Evolutionary conservation across 2,113 vertebrate genomes (phyloP), one percentile per base, ranked within the genome.

Genomic region (Turnix velox): DNA sequence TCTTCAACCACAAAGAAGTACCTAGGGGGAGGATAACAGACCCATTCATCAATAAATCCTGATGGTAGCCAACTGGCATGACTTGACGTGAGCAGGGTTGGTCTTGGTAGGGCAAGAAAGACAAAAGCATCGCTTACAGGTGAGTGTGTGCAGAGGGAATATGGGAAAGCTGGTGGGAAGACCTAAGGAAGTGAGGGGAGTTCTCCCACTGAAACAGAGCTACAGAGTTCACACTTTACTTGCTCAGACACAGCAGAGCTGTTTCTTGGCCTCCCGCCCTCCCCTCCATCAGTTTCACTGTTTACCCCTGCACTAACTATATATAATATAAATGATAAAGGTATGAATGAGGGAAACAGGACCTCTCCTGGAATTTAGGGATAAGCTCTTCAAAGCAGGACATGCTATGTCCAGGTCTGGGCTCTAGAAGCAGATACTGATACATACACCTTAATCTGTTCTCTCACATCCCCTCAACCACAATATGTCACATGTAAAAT

Each of bases 1-100:
- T 99, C 99, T 90, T 99, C 99, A 80, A 99, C 99, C 97, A 99
- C 98, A 89, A 99, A 99, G 97, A 99, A 99, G 94, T 99, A 99
- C 97, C 99, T 99, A 93, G 14, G 39, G 35, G 57, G 72, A 88
- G 45, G 71, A 37, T 43, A 71, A 75, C 33, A 94, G 55, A 80
- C 7, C 27, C 25, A n/a, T 30, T 30, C 0, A 10, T 82, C 76
- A 76, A 42, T 37, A 75, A 54, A 28, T 39, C 43, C 42, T 59
- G 39, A 18, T 31, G 42, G 24, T 58, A 91, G 76, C 25, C 67
- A 66, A 1, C 18, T 0, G 1, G 9, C 40, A 52, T 15, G 49
- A 62, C 28, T 49, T 61, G 59, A 45, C 12, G 2, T 0, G 1
- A 71, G 40, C 25, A 37, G 15, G 33, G 25, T 22, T 67, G 61